Evolutionary conservation across 1,140 invertebrate genomes (phyloP).

Genomic region (Octopus bimaculoides): DNA sequence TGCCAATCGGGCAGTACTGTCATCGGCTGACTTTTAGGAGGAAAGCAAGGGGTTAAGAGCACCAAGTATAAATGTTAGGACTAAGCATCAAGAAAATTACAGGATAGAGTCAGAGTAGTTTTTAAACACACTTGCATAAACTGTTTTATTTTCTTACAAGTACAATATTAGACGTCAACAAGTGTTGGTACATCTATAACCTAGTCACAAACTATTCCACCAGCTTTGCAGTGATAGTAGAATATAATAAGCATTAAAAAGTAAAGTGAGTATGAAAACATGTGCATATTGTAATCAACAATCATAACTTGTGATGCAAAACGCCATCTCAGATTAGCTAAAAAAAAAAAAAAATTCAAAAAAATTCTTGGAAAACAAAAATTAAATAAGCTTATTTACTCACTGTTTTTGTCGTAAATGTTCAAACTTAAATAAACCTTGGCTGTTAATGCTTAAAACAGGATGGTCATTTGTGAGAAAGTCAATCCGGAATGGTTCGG

Average conservation of each 20-base stretch:
- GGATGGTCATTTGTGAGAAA: slow-evolving; percentile 73
- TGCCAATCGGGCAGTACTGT: no score
- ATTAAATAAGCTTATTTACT: slow-evolving; percentile 19
- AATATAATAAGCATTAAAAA: neutral
- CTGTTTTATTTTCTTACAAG: no score
- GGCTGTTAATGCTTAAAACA: slow-evolving; percentile 81
- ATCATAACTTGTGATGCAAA: no score
- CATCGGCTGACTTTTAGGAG: no score
- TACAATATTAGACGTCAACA: no score
- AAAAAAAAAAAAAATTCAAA: neutral
- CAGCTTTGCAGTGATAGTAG: neutral
- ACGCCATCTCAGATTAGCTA: neutral
- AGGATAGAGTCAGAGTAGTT: no score
- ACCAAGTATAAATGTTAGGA: no score
- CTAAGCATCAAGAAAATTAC: no score
- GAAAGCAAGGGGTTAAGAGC: no score
- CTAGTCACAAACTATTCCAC: neutral
- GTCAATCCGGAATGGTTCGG: slow-evolving; percentile 81
- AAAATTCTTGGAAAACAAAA: neutral
- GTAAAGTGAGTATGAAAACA: neutral
- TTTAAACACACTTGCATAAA: no score
- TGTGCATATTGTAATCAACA: no score
- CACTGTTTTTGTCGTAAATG: slow-evolving; percentile 64
- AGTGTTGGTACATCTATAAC: no score
- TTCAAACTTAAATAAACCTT: slow-evolving; percentile 88